phyloP scores from a whole-genome alignment of 2,888 invertebrate genomes.

The Sinelater perroti region DNA sequence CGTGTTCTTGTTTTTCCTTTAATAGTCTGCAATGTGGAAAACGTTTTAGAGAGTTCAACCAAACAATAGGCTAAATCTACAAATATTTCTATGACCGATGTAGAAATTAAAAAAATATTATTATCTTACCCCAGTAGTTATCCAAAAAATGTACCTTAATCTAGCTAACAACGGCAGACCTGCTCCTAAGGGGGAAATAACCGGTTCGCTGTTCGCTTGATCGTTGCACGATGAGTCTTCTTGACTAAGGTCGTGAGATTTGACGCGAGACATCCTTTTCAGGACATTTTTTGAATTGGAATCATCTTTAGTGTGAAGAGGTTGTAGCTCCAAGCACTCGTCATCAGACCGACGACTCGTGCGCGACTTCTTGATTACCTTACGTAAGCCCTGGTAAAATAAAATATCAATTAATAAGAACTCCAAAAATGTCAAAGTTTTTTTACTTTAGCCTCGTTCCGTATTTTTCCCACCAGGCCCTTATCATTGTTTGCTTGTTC shows the following conservation, averaged over 20 bases:
- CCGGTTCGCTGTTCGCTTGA: conserved; percentile 63
- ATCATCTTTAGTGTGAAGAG: conserved; percentile 60
- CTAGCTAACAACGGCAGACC: conserved; percentile 83
- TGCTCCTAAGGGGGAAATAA: conserved; percentile 81
- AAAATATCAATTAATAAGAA: no score
- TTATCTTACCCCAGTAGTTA: background rate
- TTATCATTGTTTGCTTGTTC: conserved; percentile 59
- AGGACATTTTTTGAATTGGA: conserved; percentile 67
- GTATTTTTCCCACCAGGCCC: conserved; percentile 82
- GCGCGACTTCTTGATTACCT: conserved; percentile 68
- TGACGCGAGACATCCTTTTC: conserved; percentile 78
- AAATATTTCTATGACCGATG: no score
- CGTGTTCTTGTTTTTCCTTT: conserved; percentile 82
- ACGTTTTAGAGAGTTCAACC: no score
- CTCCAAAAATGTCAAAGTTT: no score
- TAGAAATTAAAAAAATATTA: no score
- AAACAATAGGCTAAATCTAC: no score
- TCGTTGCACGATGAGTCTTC: conserved; percentile 55
- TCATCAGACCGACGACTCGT: conserved; percentile 62
- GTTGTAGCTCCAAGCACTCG: conserved; percentile 72
- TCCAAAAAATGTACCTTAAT: conserved; percentile 61
- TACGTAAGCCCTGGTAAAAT: conserved; percentile 67
- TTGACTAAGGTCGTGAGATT: conserved; percentile 74
- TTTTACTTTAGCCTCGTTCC: conserved; percentile 82
- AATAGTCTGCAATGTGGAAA: conserved; percentile 64